Conservation (phyloP, 2,113 vertebrate genomes). For the Gnathonemus echidnorhynchus region DNA sequence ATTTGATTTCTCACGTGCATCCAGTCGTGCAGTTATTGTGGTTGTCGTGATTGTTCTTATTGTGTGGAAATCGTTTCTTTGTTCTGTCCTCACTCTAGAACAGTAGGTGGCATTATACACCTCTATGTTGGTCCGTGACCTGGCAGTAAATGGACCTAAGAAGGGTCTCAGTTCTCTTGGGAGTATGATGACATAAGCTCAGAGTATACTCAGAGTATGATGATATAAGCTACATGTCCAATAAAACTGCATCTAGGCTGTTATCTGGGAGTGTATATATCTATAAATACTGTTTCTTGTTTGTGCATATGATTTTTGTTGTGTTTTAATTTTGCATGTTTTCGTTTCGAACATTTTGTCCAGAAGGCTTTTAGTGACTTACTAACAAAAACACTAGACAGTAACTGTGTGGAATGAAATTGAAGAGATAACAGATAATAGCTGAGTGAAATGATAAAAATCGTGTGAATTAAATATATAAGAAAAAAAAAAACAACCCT, state of each 20-base stretch:
- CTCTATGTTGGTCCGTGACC: not conserved
- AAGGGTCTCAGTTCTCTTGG: not conserved
- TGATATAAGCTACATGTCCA: not conserved
- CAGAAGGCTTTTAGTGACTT: not conserved
- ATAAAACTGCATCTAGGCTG: not conserved
- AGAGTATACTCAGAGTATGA: no score
- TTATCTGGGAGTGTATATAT: not conserved
- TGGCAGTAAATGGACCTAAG: not conserved
- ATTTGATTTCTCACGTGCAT: not conserved
- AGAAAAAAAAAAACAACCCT: not conserved
- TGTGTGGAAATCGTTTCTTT: not conserved
- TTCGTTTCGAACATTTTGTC: not conserved
- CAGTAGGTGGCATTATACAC: not conserved
- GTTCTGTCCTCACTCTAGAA: not conserved
- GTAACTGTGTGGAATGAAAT: not conserved
- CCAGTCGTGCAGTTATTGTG: not conserved
- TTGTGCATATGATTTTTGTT: not conserved
- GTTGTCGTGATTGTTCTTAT: not conserved
- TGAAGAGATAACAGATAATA: not conserved
- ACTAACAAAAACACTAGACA: not conserved
- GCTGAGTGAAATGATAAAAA: not conserved
- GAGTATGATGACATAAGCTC: not conserved
- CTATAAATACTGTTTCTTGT: not conserved
- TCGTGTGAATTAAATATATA: not conserved
- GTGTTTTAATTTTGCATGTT: not conserved